These are phyloP conservation scores for Xiphydria camelus DNA, from an alignment of 2,888 invertebrate species.

Conservation along the genomic window DNA sequence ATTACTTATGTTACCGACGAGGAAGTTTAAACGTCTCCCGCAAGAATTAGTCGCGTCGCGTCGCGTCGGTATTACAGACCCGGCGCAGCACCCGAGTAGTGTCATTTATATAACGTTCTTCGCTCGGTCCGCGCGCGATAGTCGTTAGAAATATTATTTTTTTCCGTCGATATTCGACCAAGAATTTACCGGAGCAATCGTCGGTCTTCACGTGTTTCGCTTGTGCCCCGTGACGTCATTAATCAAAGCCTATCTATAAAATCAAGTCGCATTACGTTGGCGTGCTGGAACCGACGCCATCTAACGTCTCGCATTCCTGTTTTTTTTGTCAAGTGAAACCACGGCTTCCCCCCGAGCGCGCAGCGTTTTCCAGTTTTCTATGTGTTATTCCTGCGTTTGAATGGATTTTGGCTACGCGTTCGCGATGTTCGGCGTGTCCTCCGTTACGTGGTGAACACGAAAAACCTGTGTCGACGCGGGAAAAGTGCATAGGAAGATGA, in stretches of 20 bases:
- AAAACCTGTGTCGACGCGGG: slow-evolving; percentile 29
- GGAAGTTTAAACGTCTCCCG: no score
- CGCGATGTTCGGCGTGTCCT: slow-evolving; percentile 21
- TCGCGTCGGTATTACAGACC: no score
- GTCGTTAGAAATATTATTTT: no score
- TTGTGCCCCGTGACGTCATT: slow-evolving; percentile 1
- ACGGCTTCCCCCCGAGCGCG: slow-evolving; percentile 36
- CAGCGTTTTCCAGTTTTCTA: slow-evolving; percentile 33
- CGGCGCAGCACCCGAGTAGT: no score
- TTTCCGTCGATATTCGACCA: no score
- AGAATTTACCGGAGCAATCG: neutral
- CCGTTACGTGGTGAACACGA: slow-evolving; percentile 28
- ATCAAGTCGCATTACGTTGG: slow-evolving; percentile 28
- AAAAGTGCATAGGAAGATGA: slow-evolving; percentile 41
- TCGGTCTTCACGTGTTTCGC: neutral
- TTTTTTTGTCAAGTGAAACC: slow-evolving; percentile 45
- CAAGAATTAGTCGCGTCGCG: no score
- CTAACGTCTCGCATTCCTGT: slow-evolving; percentile 55
- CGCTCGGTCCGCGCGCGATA: no score
- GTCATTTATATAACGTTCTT: no score
- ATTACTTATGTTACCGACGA: no score
- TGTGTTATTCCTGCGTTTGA: slow-evolving; percentile 24
- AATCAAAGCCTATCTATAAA: slow-evolving; percentile 1
- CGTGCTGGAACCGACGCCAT: slow-evolving; percentile 55
- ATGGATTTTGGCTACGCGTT: slow-evolving; percentile 15